A percentile compares a stretch with the other conserved stretches of the same genome.
phyloP scores from a whole-genome alignment of 2,888 invertebrate genomes.

The Microchrysa polita region DNA sequence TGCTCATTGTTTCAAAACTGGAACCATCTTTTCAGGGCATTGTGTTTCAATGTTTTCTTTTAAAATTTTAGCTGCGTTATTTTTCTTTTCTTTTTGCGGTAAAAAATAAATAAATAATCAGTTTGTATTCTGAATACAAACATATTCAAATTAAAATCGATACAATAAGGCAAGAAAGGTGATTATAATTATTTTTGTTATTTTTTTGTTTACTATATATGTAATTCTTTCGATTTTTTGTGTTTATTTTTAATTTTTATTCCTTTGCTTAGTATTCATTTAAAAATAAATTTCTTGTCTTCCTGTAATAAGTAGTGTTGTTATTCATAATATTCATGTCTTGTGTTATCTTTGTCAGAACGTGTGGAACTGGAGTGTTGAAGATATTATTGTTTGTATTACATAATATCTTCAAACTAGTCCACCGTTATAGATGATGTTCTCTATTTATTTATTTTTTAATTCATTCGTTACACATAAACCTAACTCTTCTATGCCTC shows the following conservation, averaged over 20 bases:
- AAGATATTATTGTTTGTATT: background rate
- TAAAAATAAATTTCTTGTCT: conserved; percentile 41
- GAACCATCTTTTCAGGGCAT: no score
- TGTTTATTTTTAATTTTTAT: conserved; percentile 37
- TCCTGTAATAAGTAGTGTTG: conserved; percentile 34
- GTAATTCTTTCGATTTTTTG: conserved; percentile 3
- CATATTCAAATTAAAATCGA: conserved; percentile 23
- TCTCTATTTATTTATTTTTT: background rate
- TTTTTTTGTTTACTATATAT: background rate
- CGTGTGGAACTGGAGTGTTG: background rate
- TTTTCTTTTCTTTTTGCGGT: no score
- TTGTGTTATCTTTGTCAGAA: conserved; percentile 7
- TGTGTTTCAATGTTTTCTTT: no score
- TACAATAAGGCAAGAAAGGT: conserved; percentile 53
- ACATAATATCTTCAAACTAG: conserved; percentile 15
- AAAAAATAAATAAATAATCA: no score
- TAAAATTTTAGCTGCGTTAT: no score
- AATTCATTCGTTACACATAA: background rate
- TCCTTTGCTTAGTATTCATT: conserved; percentile 36
- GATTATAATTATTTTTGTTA: conserved; percentile 46
- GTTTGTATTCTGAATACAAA: conserved; percentile 1
- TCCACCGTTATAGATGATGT: background rate
- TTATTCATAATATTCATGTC: conserved; percentile 9
- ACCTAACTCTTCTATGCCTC: no score
- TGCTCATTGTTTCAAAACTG: background rate